Percentiles rank a stretch among this genome's conserved stretches.
Evolutionary conservation across 2,113 vertebrate species (phyloP).

Genomic region (Cebus imitator): DNA sequence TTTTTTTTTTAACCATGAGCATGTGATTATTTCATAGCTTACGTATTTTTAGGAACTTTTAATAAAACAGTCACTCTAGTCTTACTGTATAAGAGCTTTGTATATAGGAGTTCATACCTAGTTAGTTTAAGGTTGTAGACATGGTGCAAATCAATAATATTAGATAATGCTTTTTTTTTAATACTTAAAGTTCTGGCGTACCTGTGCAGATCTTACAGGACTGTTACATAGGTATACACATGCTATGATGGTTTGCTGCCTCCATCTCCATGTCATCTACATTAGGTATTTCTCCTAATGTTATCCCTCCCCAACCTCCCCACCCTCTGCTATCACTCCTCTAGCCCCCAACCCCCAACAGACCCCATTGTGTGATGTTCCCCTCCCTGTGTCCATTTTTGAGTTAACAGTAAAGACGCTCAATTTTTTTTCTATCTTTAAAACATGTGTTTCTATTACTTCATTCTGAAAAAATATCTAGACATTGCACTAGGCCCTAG

Average conservation of each 20-base stretch:
- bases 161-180: background rate
- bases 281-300: no score
- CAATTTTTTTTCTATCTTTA: background rate
- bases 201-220: no score
- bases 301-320: no score
- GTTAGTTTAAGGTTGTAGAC: background rate
- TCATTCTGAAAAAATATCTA: background rate
- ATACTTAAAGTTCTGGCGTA: no score
- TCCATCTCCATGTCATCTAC: no score
- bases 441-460: background rate
- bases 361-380: no score
- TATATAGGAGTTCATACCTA: background rate
- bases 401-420: background rate
- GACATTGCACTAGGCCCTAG: background rate
- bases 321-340: no score
- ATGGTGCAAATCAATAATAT: background rate
- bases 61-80: background rate
- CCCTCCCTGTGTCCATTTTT: background rate
- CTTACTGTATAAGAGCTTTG: background rate
- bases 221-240: no score
- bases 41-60: background rate
- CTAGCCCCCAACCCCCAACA: no score
- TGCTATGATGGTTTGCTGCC: no score
- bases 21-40: background rate
- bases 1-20: background rate